Base-by-base conservation (phyloP, 2,113 vertebrate genomes). In the Apus apus region DNA sequence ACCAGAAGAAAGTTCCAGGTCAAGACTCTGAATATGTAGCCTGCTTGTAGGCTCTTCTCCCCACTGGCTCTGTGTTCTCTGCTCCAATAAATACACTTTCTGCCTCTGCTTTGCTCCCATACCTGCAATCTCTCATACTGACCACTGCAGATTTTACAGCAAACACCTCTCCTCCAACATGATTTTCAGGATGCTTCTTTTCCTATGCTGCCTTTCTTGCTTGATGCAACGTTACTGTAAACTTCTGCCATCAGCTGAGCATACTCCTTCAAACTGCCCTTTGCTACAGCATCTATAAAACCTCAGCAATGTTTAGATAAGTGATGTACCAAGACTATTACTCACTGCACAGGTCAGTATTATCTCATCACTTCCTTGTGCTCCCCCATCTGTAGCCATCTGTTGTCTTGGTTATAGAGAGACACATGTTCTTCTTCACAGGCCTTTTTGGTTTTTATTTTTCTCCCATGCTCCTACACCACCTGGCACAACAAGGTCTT, bases 401-500 rank as follows among this genome's bases (percentile, higher is more conserved):
- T 97, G 93, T 72, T 75, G 57, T 57, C 70, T 81, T 71, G 34
- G 70, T 89, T 70, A 62, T 10, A 67, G 26, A 90, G n/a, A 93
- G 92, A 91, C 0, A 3, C 17, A 11, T 21, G 62, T 66, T 89
- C 50, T 89, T 87, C 29, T 65, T 92, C 83, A 86, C 27, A 73
- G 56, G 43, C 19, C n/a, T 43, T 84, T 83, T 73, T 66, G 65
- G 57, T 4, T 23, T 45, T 38, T 36, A 38, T 40, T 61, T 70
- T 65, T 30, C 9, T 50, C 19, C 43, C 65, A 78, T 75, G 65
- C 29, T 92, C 66, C 46, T 78, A 89, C 53, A 89, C 81, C 93
- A 97, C 94, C 89, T 96, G 87, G 84, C 87, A 91, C 84, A 91
- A 92, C 48, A 91, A 82, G 70, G 77, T 85, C 77, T 85, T 62